These are phyloP conservation scores for Petaurus breviceps DNA, from an alignment of 2,113 vertebrate species.

Conservation along the genomic window DNA sequence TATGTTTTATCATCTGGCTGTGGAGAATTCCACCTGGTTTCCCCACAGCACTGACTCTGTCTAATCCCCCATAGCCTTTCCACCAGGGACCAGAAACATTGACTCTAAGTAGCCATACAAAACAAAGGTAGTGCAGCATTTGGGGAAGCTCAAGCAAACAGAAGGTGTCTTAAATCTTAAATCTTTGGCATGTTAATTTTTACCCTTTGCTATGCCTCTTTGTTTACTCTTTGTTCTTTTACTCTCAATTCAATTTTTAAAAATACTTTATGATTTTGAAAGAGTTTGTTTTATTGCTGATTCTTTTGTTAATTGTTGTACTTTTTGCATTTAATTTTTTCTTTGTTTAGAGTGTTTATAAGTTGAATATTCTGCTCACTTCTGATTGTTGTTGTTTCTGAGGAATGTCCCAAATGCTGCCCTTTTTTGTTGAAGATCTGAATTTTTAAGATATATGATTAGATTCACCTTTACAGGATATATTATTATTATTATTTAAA, in stretches of 20 bases:
- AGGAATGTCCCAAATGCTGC: not conserved
- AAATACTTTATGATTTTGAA: not conserved
- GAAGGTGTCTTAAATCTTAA: not conserved
- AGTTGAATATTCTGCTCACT: not conserved
- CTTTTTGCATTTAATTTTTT: not conserved
- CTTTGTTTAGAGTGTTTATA: not conserved
- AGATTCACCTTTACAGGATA: not conserved
- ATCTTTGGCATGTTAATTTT: not conserved
- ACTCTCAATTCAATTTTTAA: not conserved
- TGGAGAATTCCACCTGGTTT: not conserved
- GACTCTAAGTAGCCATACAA: not conserved
- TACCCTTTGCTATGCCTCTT: not conserved
- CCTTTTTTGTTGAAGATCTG: not conserved
- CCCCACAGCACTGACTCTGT: not conserved
- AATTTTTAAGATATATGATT: not conserved
- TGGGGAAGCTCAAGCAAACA: not conserved
- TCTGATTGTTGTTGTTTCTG: not conserved
- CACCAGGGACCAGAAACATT: not conserved
- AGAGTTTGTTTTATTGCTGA: not conserved
- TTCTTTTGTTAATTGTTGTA: not conserved
- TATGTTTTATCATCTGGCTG: not conserved
- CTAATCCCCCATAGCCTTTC: not conserved
- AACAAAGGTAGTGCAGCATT: not conserved
- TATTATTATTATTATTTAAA: no score
- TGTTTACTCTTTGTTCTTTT: not conserved